Evolutionary conservation across 2,113 vertebrate genomes (phyloP).

Genomic region (Hiodon tergisus): DNA sequence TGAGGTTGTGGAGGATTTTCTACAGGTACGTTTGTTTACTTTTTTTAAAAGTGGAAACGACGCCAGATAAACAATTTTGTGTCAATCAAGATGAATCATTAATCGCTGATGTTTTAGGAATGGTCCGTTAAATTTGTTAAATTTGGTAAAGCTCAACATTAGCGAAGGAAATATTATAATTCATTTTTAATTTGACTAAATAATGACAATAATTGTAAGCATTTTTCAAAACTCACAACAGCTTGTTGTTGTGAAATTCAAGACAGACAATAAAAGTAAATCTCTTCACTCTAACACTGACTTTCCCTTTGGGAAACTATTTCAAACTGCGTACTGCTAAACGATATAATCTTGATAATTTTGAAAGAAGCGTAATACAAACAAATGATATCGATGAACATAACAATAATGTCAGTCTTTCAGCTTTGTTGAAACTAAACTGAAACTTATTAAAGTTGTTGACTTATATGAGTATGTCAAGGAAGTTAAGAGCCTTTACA

Average conservation of each 20-base stretch:
- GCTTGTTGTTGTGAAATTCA: too few species aligned
- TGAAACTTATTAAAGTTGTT: too few species aligned
- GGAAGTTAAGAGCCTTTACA: constrained; percentile 32
- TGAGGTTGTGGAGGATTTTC: background rate
- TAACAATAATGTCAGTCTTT: constrained; percentile 37
- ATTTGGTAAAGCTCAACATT: background rate
- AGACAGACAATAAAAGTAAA: too few species aligned
- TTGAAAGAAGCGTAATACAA: background rate
- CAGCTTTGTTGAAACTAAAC: constrained; percentile 8
- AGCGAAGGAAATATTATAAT: background rate
- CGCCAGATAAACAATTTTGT: too few species aligned
- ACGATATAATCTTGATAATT: too few species aligned
- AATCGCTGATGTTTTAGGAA: background rate
- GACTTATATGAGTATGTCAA: too few species aligned
- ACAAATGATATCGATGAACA: constrained; percentile 51
- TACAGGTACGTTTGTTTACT: background rate
- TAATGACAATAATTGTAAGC: background rate
- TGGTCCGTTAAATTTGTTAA: background rate
- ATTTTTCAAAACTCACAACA: background rate
- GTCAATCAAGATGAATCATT: too few species aligned
- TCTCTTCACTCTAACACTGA: too few species aligned
- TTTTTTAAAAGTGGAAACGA: background rate
- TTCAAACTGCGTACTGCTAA: too few species aligned
- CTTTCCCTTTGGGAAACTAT: too few species aligned
- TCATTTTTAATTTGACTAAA: background rate